Conservation (phyloP, 2,888 invertebrate genomes). For the Troilus luridus region DNA sequence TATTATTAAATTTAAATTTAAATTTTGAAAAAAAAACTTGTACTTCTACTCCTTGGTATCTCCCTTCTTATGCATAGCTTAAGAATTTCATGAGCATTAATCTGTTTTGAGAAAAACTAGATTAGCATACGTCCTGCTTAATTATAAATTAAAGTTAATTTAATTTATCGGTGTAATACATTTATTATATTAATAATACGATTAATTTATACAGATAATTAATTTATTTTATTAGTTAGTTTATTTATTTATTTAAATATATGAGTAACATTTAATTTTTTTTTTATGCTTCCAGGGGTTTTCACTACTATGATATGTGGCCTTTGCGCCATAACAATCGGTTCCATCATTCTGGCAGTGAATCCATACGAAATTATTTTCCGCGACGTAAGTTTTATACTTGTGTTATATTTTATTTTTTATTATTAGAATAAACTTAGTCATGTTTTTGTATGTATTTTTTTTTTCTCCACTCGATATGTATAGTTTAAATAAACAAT, state of each 20-base stretch:
- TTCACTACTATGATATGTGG: conserved; percentile 80
- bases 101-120: no score
- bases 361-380: conserved; percentile 84
- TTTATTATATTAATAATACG: background rate
- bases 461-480: background rate
- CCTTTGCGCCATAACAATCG: conserved; percentile 76
- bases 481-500: background rate
- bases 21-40: no score
- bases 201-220: background rate
- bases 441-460: background rate
- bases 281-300: conserved; percentile 76
- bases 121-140: no score
- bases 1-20: no score
- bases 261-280: background rate
- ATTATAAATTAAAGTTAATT: background rate
- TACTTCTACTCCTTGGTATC: no score
- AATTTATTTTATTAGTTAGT: no score
- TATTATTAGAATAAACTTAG: background rate
- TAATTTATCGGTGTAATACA: background rate
- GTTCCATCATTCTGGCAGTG: conserved; percentile 77
- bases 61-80: no score
- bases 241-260: background rate
- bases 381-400: conserved; percentile 74
- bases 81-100: no score
- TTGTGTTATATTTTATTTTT: background rate